Base-by-base conservation (phyloP, 2,797 vertebrate species). In the Moxostoma hubbsi region DNA sequence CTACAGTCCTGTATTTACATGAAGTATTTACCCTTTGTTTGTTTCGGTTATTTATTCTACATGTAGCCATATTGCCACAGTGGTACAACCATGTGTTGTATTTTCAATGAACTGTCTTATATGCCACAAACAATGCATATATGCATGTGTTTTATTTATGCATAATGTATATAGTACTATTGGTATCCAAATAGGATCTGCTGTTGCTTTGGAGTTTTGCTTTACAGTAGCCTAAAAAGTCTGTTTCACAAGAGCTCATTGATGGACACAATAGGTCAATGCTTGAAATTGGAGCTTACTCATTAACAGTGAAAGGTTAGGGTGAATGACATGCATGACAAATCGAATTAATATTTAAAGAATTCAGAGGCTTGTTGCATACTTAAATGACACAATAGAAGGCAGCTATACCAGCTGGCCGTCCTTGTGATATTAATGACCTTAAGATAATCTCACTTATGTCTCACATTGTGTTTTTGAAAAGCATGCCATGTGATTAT, bases 341-440 rank as follows among this genome's bases (percentile, higher is more conserved):
- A 36, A 43, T 59, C 15, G 2, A 6, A 16, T 7, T 75, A n/a
- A 8, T 58, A 8, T 49, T 70, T 76, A 36, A 45, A 63, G 45
- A 18, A 2, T 45, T 13, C 36, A 45, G 61, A 7, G 36, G 53
- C 57, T 7, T 70, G 64, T 50, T 77, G n/a, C 47, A 53, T 76
- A n/a, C 8, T 9, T 57, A 7, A 47, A 54, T 66, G 51, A 18
- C 11, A 13, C 7, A 46, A 9, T 9, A 50, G 64, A 47, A 62
- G 12, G 54, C 49, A 24, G 9, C 49, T 63, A 45, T n/a, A 11
- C 6, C 12, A 10, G 46, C 45, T 8, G 51, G 11, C 50, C 57
- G 10, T 46, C 50, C 18, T 36, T 65, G 9, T 45, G 45, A 65
- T n/a, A 36, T 72, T 15, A 65, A 57, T 73, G 68, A n/a, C 59